These are phyloP conservation scores for Phallusia fumigata DNA, from an alignment of 23 tunicate genomes.

Conservation along the genomic window DNA sequence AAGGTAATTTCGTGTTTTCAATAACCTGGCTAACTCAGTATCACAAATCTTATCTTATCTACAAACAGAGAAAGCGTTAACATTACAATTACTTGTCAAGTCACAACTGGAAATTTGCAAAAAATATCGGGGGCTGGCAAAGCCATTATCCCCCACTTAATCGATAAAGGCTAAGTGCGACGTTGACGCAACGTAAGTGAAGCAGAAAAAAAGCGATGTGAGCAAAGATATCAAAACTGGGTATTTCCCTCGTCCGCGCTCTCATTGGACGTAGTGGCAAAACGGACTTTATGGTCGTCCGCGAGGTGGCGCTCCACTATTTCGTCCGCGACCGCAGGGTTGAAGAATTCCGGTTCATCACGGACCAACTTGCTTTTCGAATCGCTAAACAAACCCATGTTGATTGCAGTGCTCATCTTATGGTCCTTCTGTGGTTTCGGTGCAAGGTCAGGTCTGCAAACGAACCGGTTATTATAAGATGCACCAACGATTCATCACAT, in stretches of 20 bases:
- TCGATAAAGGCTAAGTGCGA: too few species aligned
- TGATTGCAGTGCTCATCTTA: neutral
- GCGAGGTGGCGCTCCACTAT: neutral
- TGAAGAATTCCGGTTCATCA: neutral
- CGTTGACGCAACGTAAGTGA: too few species aligned
- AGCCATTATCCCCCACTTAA: too few species aligned
- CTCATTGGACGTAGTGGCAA: neutral
- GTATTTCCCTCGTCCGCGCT: constrained; percentile 11
- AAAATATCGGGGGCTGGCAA: too few species aligned
- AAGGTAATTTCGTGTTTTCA: too few species aligned
- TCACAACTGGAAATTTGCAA: too few species aligned
- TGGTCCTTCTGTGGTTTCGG: neutral
- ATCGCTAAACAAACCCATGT: constrained; percentile 4
- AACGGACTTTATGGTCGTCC: neutral
- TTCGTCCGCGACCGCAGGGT: neutral
- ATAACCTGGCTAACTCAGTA: too few species aligned
- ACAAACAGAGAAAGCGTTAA: too few species aligned
- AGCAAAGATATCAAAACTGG: neutral
- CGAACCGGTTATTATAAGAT: too few species aligned
- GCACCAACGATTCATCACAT: too few species aligned
- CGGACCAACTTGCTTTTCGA: neutral
- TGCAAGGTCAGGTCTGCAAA: neutral
- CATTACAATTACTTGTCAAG: too few species aligned
- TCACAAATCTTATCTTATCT: too few species aligned
- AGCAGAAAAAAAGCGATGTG: neutral